phyloP scores from a whole-genome alignment of 2,888 invertebrate genomes.

The Hecatera dysodea region DNA sequence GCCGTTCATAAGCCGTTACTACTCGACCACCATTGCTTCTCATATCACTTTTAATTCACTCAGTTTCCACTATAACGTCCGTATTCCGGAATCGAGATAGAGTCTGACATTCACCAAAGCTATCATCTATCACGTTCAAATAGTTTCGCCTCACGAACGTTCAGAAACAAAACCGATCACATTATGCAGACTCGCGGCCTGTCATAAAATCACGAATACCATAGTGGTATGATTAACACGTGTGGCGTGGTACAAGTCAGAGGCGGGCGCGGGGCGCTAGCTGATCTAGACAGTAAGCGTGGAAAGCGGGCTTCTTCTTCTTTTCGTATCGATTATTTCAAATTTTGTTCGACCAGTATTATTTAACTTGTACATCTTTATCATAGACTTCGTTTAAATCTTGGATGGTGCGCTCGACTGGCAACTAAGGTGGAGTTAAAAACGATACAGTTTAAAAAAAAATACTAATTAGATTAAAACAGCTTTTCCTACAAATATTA shows the following conservation, averaged over 20 bases:
- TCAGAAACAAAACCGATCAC: slow-evolving; percentile 68
- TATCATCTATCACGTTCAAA: slow-evolving; percentile 45
- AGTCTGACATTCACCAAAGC: slow-evolving; percentile 26
- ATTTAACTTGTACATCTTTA: too few species aligned
- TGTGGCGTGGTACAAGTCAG: slow-evolving; percentile 56
- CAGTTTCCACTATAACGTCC: neutral
- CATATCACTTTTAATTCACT: neutral
- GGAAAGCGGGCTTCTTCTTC: neutral
- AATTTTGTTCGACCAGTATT: too few species aligned
- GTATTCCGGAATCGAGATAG: neutral
- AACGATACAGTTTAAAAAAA: too few species aligned
- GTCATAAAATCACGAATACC: slow-evolving; percentile 81
- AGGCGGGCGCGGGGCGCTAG: slow-evolving; percentile 42
- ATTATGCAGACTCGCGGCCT: slow-evolving; percentile 72
- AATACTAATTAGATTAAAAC: too few species aligned
- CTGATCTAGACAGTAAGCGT: neutral
- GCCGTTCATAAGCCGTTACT: too few species aligned
- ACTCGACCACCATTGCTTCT: too few species aligned
- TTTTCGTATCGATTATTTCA: too few species aligned
- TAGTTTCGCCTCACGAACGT: slow-evolving; percentile 48
- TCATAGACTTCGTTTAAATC: too few species aligned
- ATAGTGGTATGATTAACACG: slow-evolving; percentile 77
- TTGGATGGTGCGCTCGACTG: too few species aligned
- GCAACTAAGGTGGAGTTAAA: too few species aligned
- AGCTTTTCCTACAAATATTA: neutral